Evolutionary conservation across 1,140 invertebrate species (phyloP).

Genomic region (Mamestra configurata): DNA sequence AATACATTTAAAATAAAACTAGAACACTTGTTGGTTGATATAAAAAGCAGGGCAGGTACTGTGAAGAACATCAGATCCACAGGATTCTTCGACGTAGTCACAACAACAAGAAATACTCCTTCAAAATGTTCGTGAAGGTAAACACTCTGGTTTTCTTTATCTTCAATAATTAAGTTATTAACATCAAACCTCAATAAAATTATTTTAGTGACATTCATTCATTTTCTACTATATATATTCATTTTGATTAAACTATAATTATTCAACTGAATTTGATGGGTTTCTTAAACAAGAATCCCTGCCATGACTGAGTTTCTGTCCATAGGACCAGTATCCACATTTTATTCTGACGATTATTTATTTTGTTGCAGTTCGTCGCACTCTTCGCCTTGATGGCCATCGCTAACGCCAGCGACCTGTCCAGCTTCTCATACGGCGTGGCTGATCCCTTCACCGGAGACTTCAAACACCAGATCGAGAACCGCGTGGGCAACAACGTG

Average conservation of each 20-base stretch:
- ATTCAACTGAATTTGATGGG: no score
- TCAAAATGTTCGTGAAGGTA: slow-evolving; percentile 75
- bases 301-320: no score
- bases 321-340: no score
- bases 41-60: slow-evolving; percentile 62
- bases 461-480: slow-evolving; percentile 85
- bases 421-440: slow-evolving; percentile 81
- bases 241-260: no score
- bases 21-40: slow-evolving; percentile 67
- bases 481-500: slow-evolving; percentile 87
- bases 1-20: slow-evolving; percentile 73
- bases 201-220: no score
- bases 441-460: slow-evolving; percentile 87
- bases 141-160: slow-evolving; percentile 21
- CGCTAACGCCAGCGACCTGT: slow-evolving; percentile 62
- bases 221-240: no score
- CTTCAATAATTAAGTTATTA: slow-evolving; percentile 13
- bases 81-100: slow-evolving; percentile 70
- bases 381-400: slow-evolving; percentile 69
- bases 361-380: slow-evolving; percentile 68
- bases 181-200: background rate
- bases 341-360: background rate
- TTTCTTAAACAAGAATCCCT: no score
- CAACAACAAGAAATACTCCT: slow-evolving; percentile 57
- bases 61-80: slow-evolving; percentile 65